Base-by-base conservation (phyloP, 2,113 vertebrate genomes). In the Notothenia coriiceps region DNA sequence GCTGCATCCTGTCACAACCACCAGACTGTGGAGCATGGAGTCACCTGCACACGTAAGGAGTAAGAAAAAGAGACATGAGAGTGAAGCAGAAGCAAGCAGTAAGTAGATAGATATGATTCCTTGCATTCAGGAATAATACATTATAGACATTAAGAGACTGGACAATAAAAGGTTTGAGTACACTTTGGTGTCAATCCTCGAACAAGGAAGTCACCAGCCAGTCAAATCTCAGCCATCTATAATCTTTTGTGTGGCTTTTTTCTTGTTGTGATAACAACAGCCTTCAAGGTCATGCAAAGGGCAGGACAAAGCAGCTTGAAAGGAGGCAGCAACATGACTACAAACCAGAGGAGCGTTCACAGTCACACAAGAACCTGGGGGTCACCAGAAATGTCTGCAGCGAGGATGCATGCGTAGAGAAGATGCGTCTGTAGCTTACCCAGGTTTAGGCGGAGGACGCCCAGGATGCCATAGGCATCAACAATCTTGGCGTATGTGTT, bases 1-100 rank as follows among this genome's bases (percentile, higher is more conserved):
- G 95, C 98, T 99, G 83, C 98, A 99, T 10, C 98, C 98, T 0
- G 98, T 97, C 70, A 98, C 98, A 10, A 99, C 93, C 79, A 99
- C 98, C 90, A 99, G 92, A 67, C 98, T 99, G 94, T 98, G 97
- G 7, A 98, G 93, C 95, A 98, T 96, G 0, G 94, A 94, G 75
- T 99, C 98, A 66, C 98, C 98, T 99, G 90, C 1, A 85, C 55
- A 40, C 18, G 50, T 2, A 25, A 75, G 15, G 33, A 51, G 11
- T 4, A 25, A 14, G 33, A 2, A 3, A 43, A 46, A 57, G 50
- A 5, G 33, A 63, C 6, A 56, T 44, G 10, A 52, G 35, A 33
- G 12, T 35, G 11, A 18, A 49, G 10, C 25, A 40, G 49, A 76
- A 15, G 5, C 20, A 82, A 65, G 43, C 17, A 22, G 9, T 9